Conservation (phyloP, 2,797 vertebrate species). For the Thalassophryne amazonica region DNA sequence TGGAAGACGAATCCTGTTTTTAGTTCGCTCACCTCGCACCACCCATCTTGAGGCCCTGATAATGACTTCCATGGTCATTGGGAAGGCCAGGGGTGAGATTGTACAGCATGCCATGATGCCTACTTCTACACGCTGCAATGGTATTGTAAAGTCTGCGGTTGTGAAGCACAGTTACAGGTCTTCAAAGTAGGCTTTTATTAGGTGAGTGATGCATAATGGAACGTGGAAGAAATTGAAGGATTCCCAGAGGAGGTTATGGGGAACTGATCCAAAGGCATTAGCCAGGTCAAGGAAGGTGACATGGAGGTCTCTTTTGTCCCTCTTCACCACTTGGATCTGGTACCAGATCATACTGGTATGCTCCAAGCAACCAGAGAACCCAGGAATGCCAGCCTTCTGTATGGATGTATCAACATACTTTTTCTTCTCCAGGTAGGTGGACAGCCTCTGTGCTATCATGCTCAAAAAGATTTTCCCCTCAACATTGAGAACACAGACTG, state of each 20-base stretch:
- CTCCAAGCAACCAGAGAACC: too few relatives aligned
- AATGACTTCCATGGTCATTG: not conserved
- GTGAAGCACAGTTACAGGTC: not conserved
- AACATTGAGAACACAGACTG: too few relatives aligned
- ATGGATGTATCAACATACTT: too few relatives aligned
- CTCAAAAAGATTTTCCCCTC: too few relatives aligned
- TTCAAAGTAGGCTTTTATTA: slow-evolving; percentile 5
- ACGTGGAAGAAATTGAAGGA: not conserved
- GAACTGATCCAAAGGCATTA: too few relatives aligned
- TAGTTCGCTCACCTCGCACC: not conserved
- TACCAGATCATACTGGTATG: too few relatives aligned
- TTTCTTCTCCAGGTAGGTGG: too few relatives aligned
- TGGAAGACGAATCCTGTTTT: not conserved
- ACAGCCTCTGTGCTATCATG: too few relatives aligned
- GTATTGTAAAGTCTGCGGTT: not conserved
- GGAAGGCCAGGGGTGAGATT: slow-evolving; percentile 10
- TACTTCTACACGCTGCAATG: not conserved
- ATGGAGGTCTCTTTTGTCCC: too few relatives aligned
- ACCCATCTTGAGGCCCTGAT: slow-evolving; percentile 9
- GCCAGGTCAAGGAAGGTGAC: too few relatives aligned
- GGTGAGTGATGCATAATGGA: not conserved
- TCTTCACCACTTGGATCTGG: too few relatives aligned
- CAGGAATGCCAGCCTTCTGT: too few relatives aligned
- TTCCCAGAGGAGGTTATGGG: not conserved
- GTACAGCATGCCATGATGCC: slow-evolving; percentile 7